Evolutionary conservation across 2,113 vertebrate genomes (phyloP).

Genomic region (Callionymus lyra): DNA sequence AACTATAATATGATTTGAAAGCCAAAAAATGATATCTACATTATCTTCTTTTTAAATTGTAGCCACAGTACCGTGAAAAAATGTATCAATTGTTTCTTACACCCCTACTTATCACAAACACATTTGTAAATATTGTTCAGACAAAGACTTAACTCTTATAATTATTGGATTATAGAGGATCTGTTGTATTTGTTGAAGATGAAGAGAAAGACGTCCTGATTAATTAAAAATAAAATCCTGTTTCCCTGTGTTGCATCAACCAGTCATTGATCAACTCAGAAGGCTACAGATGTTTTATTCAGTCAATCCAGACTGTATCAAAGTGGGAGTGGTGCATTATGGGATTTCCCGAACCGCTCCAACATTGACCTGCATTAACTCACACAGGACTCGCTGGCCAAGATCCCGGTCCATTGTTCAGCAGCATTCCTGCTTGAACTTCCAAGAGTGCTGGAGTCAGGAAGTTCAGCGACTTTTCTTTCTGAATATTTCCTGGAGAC

Average conservation of each 20-base stretch:
- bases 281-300: constrained; percentile 12
- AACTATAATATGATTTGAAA: too few species aligned
- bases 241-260: constrained; percentile 34
- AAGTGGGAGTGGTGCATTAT: constrained; percentile 28
- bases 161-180: too few species aligned
- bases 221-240: constrained; percentile 5
- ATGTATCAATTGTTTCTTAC: too few species aligned
- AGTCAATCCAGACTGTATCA: constrained; percentile 1
- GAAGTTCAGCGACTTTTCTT: constrained; percentile 19
- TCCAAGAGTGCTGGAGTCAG: constrained; percentile 22
- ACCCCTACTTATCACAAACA: too few species aligned
- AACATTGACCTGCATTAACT: constrained; percentile 15
- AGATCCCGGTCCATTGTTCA: constrained; percentile 25
- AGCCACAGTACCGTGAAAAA: too few species aligned
- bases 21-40: too few species aligned
- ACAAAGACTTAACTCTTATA: too few species aligned
- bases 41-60: too few species aligned
- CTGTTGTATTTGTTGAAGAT: constrained; percentile 9
- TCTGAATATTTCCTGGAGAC: constrained; percentile 3
- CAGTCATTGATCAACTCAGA: neutral
- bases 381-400: constrained; percentile 3
- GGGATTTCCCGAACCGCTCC: constrained; percentile 21
- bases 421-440: constrained; percentile 10
- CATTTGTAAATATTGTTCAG: too few species aligned
- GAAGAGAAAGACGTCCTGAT: neutral